These are phyloP conservation scores for Bombus superbus DNA, from an alignment of 1,140 invertebrate species.

Conservation along the genomic window DNA sequence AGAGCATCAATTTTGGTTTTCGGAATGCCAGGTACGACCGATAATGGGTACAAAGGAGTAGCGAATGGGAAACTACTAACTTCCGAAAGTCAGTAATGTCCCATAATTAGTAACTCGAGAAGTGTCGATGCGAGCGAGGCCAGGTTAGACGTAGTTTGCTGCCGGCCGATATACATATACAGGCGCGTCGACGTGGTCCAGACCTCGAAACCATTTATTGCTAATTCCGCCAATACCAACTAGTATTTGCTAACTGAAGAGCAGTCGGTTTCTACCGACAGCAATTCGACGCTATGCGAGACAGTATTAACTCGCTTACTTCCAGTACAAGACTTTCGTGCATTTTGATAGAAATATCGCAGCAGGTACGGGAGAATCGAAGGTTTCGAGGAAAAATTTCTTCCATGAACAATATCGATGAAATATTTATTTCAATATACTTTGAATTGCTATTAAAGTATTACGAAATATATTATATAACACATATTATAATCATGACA, in stretches of 20 bases:
- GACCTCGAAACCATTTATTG: slow-evolving; percentile 47
- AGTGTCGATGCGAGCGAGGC: slow-evolving; percentile 49
- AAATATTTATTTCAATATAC: neutral
- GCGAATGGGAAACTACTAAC: slow-evolving; percentile 64
- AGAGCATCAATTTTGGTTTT: slow-evolving; percentile 66
- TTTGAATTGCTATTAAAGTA: too few relatives aligned
- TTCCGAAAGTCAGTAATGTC: slow-evolving; percentile 65
- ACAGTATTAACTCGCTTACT: slow-evolving; percentile 3
- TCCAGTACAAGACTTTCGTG: neutral
- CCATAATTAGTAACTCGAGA: slow-evolving; percentile 65
- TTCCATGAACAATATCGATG: neutral
- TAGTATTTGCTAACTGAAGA: slow-evolving; percentile 1
- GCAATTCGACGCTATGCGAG: neutral
- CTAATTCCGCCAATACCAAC: slow-evolving; percentile 18
- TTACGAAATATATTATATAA: too few relatives aligned
- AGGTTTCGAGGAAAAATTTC: neutral
- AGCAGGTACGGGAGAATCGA: neutral
- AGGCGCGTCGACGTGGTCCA: neutral
- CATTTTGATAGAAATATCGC: neutral
- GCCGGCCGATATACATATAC: neutral
- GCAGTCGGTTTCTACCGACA: neutral
- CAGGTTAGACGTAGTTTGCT: slow-evolving; percentile 39
- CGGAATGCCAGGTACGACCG: slow-evolving; percentile 43
- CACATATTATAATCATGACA: too few relatives aligned
- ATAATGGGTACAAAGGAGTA: slow-evolving; percentile 62